These are phyloP conservation scores for Trissonchulus sp. DNA, from an alignment of 2,888 invertebrate genomes.

Conservation along the genomic window DNA sequence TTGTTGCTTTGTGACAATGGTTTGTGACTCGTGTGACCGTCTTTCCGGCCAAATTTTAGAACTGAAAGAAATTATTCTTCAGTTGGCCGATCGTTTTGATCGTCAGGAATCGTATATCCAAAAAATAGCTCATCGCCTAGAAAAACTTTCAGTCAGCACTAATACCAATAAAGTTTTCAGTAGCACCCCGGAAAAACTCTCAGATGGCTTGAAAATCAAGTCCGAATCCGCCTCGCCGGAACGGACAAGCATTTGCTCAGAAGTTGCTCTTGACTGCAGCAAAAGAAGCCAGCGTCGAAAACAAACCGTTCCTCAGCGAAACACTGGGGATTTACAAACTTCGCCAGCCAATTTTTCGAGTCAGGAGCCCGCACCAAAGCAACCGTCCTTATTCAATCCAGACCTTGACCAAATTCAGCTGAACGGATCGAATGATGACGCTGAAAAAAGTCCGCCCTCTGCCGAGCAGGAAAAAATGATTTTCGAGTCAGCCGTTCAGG, in stretches of 20 bases:
- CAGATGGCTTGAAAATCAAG: neutral
- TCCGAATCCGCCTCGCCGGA: neutral
- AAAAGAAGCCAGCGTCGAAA: neutral
- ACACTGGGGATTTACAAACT: neutral
- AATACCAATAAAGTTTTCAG: neutral
- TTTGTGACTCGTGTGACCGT: constrained; percentile 22
- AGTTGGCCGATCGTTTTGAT: constrained; percentile 22
- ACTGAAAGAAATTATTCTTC: constrained; percentile 19
- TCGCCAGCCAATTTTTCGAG: neutral
- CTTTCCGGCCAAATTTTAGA: constrained; percentile 14
- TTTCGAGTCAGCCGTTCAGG: neutral
- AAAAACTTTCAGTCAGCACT: neutral
- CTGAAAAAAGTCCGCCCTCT: neutral
- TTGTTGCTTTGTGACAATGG: no score
- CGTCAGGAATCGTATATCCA: constrained; percentile 24
- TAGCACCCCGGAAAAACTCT: neutral
- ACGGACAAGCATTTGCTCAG: neutral
- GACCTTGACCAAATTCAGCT: neutral
- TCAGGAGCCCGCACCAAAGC: neutral
- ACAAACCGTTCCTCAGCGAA: constrained; percentile 20
- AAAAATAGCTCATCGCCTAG: neutral
- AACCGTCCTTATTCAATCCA: no score
- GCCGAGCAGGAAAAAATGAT: neutral
- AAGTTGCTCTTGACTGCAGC: neutral
- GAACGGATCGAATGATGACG: neutral